Base-by-base conservation (phyloP, 2,113 vertebrate species). In the Carollia perspicillata region DNA sequence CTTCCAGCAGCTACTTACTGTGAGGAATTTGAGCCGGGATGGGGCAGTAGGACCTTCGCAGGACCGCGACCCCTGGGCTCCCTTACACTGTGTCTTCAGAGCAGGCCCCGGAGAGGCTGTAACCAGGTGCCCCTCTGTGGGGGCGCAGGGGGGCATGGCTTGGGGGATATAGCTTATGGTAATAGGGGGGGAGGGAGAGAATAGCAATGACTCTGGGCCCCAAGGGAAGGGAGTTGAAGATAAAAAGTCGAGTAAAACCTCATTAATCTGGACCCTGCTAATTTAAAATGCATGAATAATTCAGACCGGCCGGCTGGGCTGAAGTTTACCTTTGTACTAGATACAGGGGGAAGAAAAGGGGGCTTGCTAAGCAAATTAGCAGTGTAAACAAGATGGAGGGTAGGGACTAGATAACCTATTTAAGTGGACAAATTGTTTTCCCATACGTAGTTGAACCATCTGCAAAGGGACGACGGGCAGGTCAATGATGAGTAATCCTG, bases 211-310 rank as follows among this genome's bases (percentile, higher is more conserved):
- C 86, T 95, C 68, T 33, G 26, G 66, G 84, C 83, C 96, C 90
- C 95, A 91, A 95, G 89, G 97, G 97, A 97, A 95, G 92, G 81
- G 78, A 89, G 88, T 94, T 93, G 95, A 96, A 96, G 94, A 97
- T 95, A 91, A 93, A 96, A 96, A 96, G 90, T 95, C 28, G 68
- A 97, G 93, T 84, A 91, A 97, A 97, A 97, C 89, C 97, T 97
- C 96, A 98, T 96, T 98, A 97, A 98, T 98, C 95, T 97, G 95
- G 96, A 96, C 96, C 88, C 55, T 96, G 95, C 96, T 98, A 97
- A 98, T 98, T 98, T 98, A 96, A 91, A 94, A 95, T 71, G 75
- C 89, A 98, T 97, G 95, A 97, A 98, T 97, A 97, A 98, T 98
- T 98, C 97, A 98, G 95, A 96, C 78, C 65, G 55, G 92, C 97